phyloP scores from a whole-genome alignment of 2,888 invertebrate genomes.

The Tiphia femorata region DNA sequence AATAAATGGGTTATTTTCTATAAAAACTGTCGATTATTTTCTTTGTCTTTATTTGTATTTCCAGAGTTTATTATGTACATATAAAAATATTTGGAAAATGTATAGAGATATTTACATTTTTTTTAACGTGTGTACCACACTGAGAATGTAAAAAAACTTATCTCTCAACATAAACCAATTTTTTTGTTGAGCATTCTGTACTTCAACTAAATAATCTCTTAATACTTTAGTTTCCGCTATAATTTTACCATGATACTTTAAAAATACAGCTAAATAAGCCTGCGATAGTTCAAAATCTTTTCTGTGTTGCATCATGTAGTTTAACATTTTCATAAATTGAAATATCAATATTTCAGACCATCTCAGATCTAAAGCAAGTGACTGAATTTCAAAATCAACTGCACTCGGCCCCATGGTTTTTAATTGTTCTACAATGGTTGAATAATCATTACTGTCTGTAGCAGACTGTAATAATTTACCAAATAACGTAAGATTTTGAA shows the following conservation, averaged over 20 bases:
- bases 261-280: slow-evolving; percentile 88
- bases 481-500: slow-evolving; percentile 79
- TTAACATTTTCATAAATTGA: slow-evolving; percentile 83
- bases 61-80: background rate
- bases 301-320: slow-evolving; percentile 79
- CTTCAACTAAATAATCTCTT: slow-evolving; percentile 71
- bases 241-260: slow-evolving; percentile 82
- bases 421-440: slow-evolving; percentile 74
- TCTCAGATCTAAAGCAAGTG: slow-evolving; percentile 80
- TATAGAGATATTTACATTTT: slow-evolving; percentile 66
- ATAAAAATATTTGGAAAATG: slow-evolving; percentile 9
- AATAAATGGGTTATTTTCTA: background rate
- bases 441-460: slow-evolving; percentile 71
- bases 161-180: slow-evolving; percentile 79
- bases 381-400: slow-evolving; percentile 89
- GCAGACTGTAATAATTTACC: slow-evolving; percentile 75
- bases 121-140: slow-evolving; percentile 82
- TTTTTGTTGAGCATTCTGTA: slow-evolving; percentile 74
- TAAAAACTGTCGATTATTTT: background rate
- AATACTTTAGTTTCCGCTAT: slow-evolving; percentile 74
- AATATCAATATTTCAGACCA: slow-evolving; percentile 80
- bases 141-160: slow-evolving; percentile 80
- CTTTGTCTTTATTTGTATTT: slow-evolving; percentile 1
- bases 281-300: slow-evolving; percentile 91
- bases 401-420: slow-evolving; percentile 85